These are phyloP conservation scores for Mallotus villosus DNA, from an alignment of 2,797 vertebrate genomes.

Conservation along the genomic window DNA sequence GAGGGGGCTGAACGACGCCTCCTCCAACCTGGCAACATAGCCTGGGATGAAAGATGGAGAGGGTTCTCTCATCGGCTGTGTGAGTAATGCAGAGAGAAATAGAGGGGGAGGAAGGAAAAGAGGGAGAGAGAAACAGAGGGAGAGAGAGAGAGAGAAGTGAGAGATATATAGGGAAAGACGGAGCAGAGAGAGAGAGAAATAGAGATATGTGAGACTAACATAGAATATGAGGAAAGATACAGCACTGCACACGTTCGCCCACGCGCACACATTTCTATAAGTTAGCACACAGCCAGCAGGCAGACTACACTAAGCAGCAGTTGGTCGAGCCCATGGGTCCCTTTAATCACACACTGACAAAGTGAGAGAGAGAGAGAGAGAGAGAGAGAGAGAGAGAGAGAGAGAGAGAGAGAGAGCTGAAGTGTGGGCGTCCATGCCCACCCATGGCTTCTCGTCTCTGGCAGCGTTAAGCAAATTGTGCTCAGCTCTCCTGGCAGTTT, in stretches of 20 bases:
- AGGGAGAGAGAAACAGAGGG: slow-evolving; percentile 32
- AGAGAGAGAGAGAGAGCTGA: slow-evolving; percentile 19
- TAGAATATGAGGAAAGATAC: slow-evolving; percentile 12
- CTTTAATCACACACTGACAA: too few relatives aligned
- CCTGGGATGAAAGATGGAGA: not conserved
- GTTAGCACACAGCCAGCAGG: too few relatives aligned
- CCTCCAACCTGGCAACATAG: not conserved
- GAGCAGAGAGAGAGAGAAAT: slow-evolving; percentile 25
- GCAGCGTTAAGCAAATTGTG: slow-evolving; percentile 12
- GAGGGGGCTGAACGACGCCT: slow-evolving; percentile 3
- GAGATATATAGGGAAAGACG: slow-evolving; percentile 24
- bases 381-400: slow-evolving; percentile 52
- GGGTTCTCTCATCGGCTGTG: slow-evolving; percentile 64
- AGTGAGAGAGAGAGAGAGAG: slow-evolving; percentile 3
- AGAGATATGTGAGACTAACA: slow-evolving; percentile 37
- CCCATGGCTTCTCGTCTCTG: slow-evolving; percentile 48
- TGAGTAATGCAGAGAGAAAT: slow-evolving; percentile 50
- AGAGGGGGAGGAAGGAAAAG: not conserved
- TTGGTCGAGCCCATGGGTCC: too few relatives aligned
- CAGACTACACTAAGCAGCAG: not conserved
- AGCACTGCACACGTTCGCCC: not conserved
- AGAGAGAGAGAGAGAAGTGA: slow-evolving; percentile 50
- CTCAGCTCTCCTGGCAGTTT: slow-evolving; percentile 56
- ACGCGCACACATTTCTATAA: not conserved
- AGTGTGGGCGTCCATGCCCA: slow-evolving; percentile 63